Evolutionary conservation across 2,113 vertebrate genomes (phyloP), one percentile per base, ranked within the genome.

Genomic region (Motacilla alba): DNA sequence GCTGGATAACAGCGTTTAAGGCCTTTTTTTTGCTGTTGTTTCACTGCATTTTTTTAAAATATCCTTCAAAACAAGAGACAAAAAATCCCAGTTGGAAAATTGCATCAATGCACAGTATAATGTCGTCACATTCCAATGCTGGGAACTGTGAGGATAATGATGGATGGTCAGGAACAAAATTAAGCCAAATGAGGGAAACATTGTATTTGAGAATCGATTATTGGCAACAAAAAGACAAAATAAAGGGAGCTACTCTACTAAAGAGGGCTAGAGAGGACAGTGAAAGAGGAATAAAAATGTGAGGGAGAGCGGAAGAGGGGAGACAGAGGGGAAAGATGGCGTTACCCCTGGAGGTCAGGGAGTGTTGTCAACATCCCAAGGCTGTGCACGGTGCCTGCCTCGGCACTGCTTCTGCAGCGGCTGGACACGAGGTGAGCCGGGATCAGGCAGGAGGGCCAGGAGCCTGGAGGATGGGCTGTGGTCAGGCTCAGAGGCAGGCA

Each of bases 271-370:
- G 43, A 18, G 24, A 35, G 30, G 41, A 44, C 5, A 10, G 10
- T 35, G 41, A 3, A 46, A 59, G 19, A 44, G 41, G 3, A 44
- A 58, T 11, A 35, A 28, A 44, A 58, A 35, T 22, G 26, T 11
- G 10, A 56, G 23, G 31, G 52, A 15, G 15, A 33, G 21, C 33
- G 30, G 12, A 52, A 73, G 39, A 27, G 18, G 14, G 13, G 33
- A 23, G 26, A 23, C 5, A 13, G 33, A 17, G 11, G 28, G 28
- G 19, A 33, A 33, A 19, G 27, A 41, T 12, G 9, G 11, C 2
- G 0, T 18, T 47, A 13, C 2, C 15, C n/a, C 2, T 0, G 0
- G 33, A 46, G 24, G 24, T 35, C 6, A 3, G 53, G 4, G 6
- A 58, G 10, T 4, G 8, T 8, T 7, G 16, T 35, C 0, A 0